A percentile compares a stretch with the other conserved stretches of the same genome.
phyloP scores from a whole-genome alignment of 92 coral and sea anemone species.

The Parazoanthus darwini region DNA sequence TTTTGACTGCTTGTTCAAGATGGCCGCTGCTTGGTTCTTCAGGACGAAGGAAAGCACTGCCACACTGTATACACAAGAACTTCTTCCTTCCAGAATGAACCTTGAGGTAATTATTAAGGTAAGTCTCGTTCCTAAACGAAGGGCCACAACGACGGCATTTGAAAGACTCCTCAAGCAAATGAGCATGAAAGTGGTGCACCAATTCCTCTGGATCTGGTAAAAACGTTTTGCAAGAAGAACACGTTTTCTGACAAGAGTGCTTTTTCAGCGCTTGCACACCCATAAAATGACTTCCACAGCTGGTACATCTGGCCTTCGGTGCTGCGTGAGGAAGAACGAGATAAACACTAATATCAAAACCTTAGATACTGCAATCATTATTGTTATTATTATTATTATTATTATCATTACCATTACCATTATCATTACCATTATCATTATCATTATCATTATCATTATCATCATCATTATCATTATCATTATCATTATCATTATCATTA shows the following conservation, averaged over 20 bases:
- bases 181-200: not conserved
- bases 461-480: no score
- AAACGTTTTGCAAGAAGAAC: not conserved
- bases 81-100: conserved; percentile 7
- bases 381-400: no score
- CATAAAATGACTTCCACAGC: not conserved
- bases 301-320: not conserved
- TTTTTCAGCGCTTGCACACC: not conserved
- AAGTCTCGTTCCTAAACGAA: not conserved
- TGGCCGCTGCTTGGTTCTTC: not conserved
- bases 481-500: no score
- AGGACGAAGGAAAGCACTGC: not conserved
- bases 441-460: no score
- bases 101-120: not conserved
- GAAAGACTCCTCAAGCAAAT: not conserved
- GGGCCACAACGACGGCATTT: conserved; percentile 5
- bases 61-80: not conserved
- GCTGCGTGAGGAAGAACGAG: not conserved
- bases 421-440: no score
- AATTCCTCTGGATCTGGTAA: not conserved
- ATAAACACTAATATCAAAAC: not conserved
- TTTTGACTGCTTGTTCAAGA: not conserved
- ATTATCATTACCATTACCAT: no score
- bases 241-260: not conserved
- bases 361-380: no score